Evolutionary conservation across 1,140 invertebrate species (phyloP), one percentile per base, ranked within the genome.

Genomic region (Lepidurus couesii): DNA sequence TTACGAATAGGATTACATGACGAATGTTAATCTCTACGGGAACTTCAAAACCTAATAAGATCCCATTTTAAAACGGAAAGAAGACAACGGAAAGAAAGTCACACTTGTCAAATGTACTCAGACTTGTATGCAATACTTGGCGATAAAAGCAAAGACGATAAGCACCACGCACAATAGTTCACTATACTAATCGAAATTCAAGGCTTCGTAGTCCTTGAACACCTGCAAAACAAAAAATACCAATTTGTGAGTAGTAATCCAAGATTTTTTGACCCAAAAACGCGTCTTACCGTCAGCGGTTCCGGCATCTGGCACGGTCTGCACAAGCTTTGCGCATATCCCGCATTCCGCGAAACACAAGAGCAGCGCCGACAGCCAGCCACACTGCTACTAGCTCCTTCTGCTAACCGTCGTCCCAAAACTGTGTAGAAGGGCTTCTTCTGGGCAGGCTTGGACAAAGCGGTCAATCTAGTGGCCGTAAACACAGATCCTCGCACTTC

Each of bases 101-200:
- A 34, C 34, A 34, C 34, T 34, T 34, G 34, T 34, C 34, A 34
- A 34, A 34, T 34, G 53, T 65, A 65, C 16, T 65, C 53, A 16
- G 21, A 65, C n/a, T 65, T 65, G 53, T 65, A 16, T 65, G 53
- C 53, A 65, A 65, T 65, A 65, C 53, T 65, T 65, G 53, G 53
- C 53, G 13, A 65, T 21, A 16, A 65, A 65, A 65, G 21, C 16
- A 65, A 65, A 65, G 53, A 16, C n/a, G 53, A 65, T 21, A 65
- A 65, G 53, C 53, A 65, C 6, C 13, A 65, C 53, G 16, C 53
- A 16, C 53, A n/a, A n/a, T 16, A 65, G 7, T 65, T 21, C 45
- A 11, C 7, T 47, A 47, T 45, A 47, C 21, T 16, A 65, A 65
- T 65, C 53, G 8, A 65, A 65, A 13, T 65, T 65, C n/a, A 65